Conservation (phyloP, 2,888 invertebrate species). For the Eupelmus urozonus region DNA sequence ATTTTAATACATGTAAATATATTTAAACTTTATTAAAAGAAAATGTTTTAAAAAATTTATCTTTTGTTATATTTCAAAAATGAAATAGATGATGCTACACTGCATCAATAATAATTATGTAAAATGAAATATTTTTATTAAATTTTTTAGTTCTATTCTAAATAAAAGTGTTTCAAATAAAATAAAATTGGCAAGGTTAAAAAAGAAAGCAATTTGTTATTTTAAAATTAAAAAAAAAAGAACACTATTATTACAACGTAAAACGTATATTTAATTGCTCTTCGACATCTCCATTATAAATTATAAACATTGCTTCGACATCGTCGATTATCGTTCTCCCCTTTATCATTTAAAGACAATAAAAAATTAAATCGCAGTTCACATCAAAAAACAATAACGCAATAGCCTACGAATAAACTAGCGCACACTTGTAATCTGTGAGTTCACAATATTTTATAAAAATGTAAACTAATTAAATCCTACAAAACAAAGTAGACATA, state of each 20-base stretch:
- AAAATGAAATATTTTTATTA: too few species aligned
- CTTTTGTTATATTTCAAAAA: too few species aligned
- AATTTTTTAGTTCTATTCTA: too few species aligned
- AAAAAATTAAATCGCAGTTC: conserved; percentile 47
- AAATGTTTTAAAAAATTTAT: too few species aligned
- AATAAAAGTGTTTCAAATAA: too few species aligned
- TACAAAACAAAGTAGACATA: conserved; percentile 35
- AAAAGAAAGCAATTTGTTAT: too few species aligned
- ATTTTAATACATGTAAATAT: too few species aligned
- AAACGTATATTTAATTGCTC: conserved; percentile 47
- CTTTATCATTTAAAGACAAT: conserved; percentile 30
- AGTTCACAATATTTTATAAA: conserved; percentile 41
- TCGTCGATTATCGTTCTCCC: not conserved
- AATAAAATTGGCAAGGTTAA: too few species aligned
- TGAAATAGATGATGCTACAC: too few species aligned
- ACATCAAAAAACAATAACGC: conserved; percentile 34
- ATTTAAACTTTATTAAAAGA: too few species aligned
- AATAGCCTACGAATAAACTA: conserved; percentile 31
- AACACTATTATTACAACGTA: conserved; percentile 45
- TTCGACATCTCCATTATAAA: conserved; percentile 43
- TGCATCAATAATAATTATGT: too few species aligned
- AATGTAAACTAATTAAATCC: conserved; percentile 36
- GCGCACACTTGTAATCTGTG: conserved; percentile 41
- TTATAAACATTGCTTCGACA: conserved; percentile 41
- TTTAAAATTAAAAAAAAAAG: not conserved